Conservation (phyloP, 2,888 invertebrate genomes). For the Heliconius ismenius region DNA sequence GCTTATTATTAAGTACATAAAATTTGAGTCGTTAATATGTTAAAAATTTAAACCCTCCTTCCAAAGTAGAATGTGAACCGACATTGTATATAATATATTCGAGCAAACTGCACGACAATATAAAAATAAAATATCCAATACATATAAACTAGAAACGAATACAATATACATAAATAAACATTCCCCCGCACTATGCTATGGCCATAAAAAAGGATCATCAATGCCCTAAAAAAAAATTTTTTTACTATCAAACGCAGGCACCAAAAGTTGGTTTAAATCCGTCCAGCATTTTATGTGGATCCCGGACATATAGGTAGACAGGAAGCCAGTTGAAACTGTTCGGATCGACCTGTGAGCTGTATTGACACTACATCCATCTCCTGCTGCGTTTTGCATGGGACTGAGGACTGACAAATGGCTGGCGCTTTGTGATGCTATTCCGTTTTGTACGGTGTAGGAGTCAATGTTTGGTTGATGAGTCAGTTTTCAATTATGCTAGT, state of each 20-base stretch:
- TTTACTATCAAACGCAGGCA: constrained; percentile 1
- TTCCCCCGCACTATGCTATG: not conserved
- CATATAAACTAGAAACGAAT: constrained; percentile 1
- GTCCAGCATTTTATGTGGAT: constrained; percentile 5
- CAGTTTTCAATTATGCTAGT: not conserved
- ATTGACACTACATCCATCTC: constrained; percentile 33
- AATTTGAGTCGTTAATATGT: too few relatives aligned
- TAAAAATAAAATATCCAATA: not conserved
- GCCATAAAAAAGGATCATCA: constrained; percentile 16
- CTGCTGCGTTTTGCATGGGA: constrained; percentile 25
- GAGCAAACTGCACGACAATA: not conserved
- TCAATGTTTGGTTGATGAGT: constrained; percentile 23
- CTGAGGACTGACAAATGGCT: constrained; percentile 33
- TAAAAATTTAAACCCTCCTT: too few relatives aligned
- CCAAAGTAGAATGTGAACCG: not conserved
- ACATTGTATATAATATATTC: not conserved
- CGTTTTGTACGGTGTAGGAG: constrained; percentile 9
- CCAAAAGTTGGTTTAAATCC: constrained; percentile 13
- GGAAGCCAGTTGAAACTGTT: constrained; percentile 25
- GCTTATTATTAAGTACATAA: too few relatives aligned
- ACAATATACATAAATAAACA: constrained; percentile 12
- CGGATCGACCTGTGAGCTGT: constrained; percentile 10
- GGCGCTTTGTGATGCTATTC: constrained; percentile 17
- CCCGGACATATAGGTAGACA: constrained; percentile 16
- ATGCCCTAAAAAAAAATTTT: not conserved